Conservation (phyloP, 2,888 invertebrate species). For the Xestia ashworthii region DNA sequence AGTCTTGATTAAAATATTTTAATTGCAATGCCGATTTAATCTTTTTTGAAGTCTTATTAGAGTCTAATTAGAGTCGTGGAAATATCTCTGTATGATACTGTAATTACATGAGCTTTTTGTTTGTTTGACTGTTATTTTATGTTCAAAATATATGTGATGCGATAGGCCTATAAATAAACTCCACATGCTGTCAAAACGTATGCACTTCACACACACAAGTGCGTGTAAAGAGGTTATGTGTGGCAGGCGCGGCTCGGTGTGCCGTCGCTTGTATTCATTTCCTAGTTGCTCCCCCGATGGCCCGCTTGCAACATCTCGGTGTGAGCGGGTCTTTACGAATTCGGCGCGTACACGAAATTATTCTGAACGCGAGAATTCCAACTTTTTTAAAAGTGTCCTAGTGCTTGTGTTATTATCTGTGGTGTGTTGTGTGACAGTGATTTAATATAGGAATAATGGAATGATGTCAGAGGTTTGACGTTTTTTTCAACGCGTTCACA, state of each 20-base stretch:
- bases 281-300: constrained; percentile 89
- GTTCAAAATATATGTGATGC: constrained; percentile 51
- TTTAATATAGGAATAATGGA: constrained; percentile 65
- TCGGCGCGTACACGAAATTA: constrained; percentile 84
- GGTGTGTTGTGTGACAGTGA: constrained; percentile 69
- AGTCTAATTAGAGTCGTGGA: constrained; percentile 47
- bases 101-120: constrained; percentile 31
- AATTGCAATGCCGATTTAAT: constrained; percentile 55
- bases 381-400: constrained; percentile 58
- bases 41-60: constrained; percentile 54
- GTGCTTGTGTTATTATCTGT: constrained; percentile 64
- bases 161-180: constrained; percentile 83
- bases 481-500: constrained; percentile 67
- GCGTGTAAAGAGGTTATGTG: constrained; percentile 70
- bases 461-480: constrained; percentile 76
- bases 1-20: constrained; percentile 59
- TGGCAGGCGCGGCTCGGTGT: constrained; percentile 78
- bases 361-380: constrained; percentile 55
- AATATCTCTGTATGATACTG: constrained; percentile 12
- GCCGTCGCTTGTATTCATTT: constrained; percentile 84
- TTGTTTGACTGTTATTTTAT: constrained; percentile 31
- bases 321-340: constrained; percentile 88
- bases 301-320: constrained; percentile 88
- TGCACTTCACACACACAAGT: constrained; percentile 78
- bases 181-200: constrained; percentile 84